These are phyloP conservation scores for Ranitomeya imitator DNA, from an alignment of 2,113 vertebrate genomes.

Conservation along the genomic window DNA sequence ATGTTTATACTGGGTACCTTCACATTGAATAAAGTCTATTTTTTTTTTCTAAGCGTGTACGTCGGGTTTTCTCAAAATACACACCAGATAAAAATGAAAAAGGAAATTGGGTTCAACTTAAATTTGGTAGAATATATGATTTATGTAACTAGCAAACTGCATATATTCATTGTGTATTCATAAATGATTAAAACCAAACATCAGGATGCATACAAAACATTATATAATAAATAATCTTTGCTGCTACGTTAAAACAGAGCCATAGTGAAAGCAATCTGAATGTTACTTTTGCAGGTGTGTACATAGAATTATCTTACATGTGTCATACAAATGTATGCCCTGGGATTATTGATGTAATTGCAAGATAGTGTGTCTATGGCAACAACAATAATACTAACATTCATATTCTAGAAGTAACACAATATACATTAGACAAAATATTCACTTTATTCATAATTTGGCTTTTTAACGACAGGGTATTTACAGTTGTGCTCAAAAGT, in stretches of 20 bases:
- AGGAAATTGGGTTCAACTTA: too few species aligned
- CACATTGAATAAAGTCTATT: too few species aligned
- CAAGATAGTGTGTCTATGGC: conserved; percentile 30
- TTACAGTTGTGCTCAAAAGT: background rate
- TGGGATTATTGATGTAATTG: background rate
- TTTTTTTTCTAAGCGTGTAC: too few species aligned
- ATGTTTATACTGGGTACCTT: too few species aligned
- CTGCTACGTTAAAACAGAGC: background rate
- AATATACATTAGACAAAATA: background rate
- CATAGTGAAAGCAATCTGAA: background rate
- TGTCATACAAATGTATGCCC: background rate
- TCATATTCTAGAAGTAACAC: background rate
- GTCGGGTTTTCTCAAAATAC: too few species aligned
- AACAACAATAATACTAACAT: conserved; percentile 12
- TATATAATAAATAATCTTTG: background rate
- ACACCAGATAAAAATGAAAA: too few species aligned
- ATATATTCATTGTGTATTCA: background rate
- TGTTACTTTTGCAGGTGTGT: conserved; percentile 32
- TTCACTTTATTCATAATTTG: background rate
- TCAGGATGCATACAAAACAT: background rate
- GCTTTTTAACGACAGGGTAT: background rate
- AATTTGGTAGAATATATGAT: too few species aligned
- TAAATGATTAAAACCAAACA: background rate
- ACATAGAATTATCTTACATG: conserved; percentile 8
- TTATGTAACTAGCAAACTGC: too few species aligned